These are phyloP conservation scores for Pseudocheirus occidentalis DNA, from an alignment of 2,797 vertebrate genomes.

Conservation along the genomic window DNA sequence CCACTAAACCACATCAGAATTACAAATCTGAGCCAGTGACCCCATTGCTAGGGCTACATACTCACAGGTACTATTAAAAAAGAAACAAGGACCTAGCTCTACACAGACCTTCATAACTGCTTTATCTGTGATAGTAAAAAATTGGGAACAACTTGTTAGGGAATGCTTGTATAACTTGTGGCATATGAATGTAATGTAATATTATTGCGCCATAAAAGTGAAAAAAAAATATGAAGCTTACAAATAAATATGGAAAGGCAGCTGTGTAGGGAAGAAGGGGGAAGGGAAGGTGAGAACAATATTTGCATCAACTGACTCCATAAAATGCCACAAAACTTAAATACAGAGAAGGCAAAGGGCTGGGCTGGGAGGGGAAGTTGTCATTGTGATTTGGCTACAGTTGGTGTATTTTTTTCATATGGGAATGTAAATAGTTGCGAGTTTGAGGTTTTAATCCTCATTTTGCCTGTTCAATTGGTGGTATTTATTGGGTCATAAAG, in stretches of 20 bases:
- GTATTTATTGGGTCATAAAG: not conserved
- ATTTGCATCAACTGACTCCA: not conserved
- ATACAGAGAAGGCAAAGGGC: not conserved
- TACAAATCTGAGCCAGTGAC: not conserved
- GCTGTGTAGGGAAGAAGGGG: not conserved
- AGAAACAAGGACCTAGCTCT: not conserved
- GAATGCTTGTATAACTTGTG: not conserved
- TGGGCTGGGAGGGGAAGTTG: not conserved
- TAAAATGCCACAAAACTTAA: not conserved
- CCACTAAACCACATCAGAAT: not conserved
- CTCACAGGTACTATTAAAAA: not conserved
- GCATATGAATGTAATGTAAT: not conserved
- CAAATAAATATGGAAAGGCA: constrained; percentile 2
- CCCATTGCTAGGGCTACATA: not conserved
- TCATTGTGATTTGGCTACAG: not conserved
- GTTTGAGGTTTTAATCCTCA: not conserved
- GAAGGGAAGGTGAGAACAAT: not conserved
- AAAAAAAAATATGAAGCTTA: not conserved
- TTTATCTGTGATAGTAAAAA: not conserved
- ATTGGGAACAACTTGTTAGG: not conserved
- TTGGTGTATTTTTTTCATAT: not conserved
- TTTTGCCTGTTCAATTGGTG: not conserved
- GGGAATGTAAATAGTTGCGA: not conserved
- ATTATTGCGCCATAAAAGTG: not conserved
- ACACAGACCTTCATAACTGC: not conserved